Evolutionary conservation across 2,797 vertebrate species (phyloP).

Genomic region (Balearica regulorum): DNA sequence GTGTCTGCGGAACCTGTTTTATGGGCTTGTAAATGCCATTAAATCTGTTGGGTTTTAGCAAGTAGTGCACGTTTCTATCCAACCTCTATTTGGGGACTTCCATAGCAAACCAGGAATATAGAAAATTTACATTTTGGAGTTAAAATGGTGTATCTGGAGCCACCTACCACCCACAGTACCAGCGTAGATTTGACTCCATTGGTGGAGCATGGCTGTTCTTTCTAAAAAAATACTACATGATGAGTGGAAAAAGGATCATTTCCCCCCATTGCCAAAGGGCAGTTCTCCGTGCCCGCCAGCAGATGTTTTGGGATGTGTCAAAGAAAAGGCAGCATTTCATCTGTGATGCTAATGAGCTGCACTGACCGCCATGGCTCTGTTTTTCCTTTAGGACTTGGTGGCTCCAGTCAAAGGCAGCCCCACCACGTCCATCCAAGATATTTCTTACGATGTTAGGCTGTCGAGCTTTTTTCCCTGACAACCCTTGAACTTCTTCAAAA

Average conservation of each 20-base stretch:
- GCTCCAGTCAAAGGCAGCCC: neutral
- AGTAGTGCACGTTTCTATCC: neutral
- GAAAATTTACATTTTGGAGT: neutral
- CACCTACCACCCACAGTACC: neutral
- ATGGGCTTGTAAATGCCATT: conserved; percentile 28
- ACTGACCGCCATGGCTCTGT: neutral
- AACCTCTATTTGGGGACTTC: neutral
- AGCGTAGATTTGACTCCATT: neutral
- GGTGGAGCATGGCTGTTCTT: neutral
- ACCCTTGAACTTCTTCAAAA: neutral
- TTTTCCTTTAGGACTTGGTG: neutral
- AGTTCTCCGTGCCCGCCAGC: neutral
- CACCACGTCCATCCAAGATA: neutral
- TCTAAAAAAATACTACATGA: neutral
- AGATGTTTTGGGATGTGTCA: neutral
- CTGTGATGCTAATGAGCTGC: neutral
- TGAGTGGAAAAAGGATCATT: neutral
- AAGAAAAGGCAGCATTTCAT: neutral
- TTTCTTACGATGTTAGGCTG: neutral
- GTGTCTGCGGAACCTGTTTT: conserved; percentile 23
- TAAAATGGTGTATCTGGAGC: neutral
- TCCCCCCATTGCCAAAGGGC: neutral
- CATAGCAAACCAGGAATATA: neutral
- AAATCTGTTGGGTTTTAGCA: conserved; percentile 23
- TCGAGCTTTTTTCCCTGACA: neutral